Evolutionary conservation across 2,113 vertebrate genomes (phyloP).

Genomic region (Chionodraco myersi): DNA sequence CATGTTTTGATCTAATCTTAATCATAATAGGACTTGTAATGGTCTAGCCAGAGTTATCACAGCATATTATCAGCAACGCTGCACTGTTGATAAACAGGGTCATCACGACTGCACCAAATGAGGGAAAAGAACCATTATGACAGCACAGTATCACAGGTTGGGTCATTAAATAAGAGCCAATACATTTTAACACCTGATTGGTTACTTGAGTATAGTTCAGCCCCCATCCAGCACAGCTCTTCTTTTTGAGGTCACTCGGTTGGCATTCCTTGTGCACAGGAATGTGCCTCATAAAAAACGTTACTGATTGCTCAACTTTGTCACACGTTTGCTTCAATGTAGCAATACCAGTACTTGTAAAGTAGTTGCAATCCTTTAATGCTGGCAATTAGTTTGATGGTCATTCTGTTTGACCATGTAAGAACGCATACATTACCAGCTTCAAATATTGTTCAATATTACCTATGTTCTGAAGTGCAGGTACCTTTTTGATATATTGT

Average conservation of each 20-base stretch:
- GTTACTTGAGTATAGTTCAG: constrained; percentile 19
- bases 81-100: constrained; percentile 51
- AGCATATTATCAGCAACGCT: constrained; percentile 2
- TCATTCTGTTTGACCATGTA: constrained; percentile 11
- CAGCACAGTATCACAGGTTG: constrained; percentile 23
- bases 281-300: constrained; percentile 52
- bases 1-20: constrained; percentile 8
- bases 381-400: neutral
- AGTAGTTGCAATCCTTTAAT: constrained; percentile 40
- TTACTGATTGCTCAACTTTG: constrained; percentile 34
- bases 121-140: constrained; percentile 15
- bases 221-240: neutral
- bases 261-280: constrained; percentile 22
- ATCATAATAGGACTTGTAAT: constrained; percentile 52
- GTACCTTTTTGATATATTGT: neutral
- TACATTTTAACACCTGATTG: constrained; percentile 11
- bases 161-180: constrained; percentile 5
- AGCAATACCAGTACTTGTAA: constrained; percentile 28
- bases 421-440: neutral
- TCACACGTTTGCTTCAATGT: constrained; percentile 22
- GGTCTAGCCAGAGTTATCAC: constrained; percentile 31
- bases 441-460: neutral
- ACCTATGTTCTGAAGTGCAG: neutral
- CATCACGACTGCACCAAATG: neutral
- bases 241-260: constrained; percentile 36